Evolutionary conservation across 2,113 vertebrate species (phyloP).

Genomic region (Corydoras sp.): DNA sequence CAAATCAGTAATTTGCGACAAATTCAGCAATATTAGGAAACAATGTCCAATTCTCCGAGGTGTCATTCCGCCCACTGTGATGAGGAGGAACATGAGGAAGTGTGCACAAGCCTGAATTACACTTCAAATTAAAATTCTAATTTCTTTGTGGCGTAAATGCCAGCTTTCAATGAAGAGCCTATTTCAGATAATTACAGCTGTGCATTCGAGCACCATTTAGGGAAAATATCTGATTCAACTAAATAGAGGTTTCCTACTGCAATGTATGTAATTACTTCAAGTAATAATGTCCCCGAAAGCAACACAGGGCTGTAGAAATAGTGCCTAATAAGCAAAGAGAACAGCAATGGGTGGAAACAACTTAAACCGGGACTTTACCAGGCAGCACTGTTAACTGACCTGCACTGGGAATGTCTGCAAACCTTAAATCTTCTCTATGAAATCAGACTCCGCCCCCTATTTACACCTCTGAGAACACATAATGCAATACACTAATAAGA

Average conservation of each 20-base stretch:
- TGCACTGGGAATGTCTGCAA: no score
- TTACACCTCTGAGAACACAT: no score
- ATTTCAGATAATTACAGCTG: constrained; percentile 43
- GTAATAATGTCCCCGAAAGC: constrained; percentile 36
- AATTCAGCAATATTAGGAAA: constrained; percentile 13
- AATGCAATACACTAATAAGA: no score
- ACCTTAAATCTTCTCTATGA: no score
- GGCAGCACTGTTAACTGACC: no score
- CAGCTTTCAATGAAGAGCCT: constrained; percentile 29
- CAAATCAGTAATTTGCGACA: constrained; percentile 6
- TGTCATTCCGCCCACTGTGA: constrained; percentile 20
- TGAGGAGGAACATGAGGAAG: constrained; percentile 34
- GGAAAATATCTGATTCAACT: constrained; percentile 25
- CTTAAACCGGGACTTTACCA: no score
- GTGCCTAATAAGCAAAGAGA: not conserved
- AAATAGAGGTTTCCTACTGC: constrained; percentile 25
- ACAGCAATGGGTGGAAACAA: not conserved
- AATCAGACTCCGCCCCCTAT: no score
- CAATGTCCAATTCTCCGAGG: constrained; percentile 16
- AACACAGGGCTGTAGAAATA: constrained; percentile 16
- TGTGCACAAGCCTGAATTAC: constrained; percentile 18
- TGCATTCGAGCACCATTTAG: constrained; percentile 16
- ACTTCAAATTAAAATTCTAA: constrained; percentile 33
- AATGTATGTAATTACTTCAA: constrained; percentile 33
- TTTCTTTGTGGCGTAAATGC: constrained; percentile 30